These are phyloP conservation scores for Halcyon senegalensis DNA, from an alignment of 2,113 vertebrate genomes.

Conservation along the genomic window DNA sequence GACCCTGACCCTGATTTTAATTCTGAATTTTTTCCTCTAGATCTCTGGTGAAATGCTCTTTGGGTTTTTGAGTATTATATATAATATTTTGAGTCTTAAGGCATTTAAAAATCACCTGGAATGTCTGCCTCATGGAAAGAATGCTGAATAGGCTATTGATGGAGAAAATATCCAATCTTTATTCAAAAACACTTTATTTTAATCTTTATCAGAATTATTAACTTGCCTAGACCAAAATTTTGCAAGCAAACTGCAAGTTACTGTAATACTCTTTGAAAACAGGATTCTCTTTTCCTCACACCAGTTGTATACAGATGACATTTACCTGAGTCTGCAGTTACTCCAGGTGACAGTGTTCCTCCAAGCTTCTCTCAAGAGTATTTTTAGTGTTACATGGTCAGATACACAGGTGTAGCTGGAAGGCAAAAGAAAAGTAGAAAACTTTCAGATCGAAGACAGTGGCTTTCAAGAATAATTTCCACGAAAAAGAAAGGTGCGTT, in stretches of 20 bases:
- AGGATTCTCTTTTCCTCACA: background rate
- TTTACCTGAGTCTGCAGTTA: background rate
- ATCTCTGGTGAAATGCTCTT: background rate
- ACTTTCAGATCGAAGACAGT: background rate
- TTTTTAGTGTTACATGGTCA: background rate
- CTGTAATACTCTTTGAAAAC: background rate
- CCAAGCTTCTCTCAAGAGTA: background rate
- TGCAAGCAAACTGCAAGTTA: background rate
- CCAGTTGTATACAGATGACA: accelerated
- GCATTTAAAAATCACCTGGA: background rate
- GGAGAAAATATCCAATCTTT: background rate
- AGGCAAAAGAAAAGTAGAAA: background rate
- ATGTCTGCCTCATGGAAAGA: background rate
- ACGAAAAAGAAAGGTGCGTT: background rate
- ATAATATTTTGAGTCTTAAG: too few relatives aligned
- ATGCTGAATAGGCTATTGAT: background rate
- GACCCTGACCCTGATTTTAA: background rate
- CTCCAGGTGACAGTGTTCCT: background rate
- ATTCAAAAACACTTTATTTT: background rate
- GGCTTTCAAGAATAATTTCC: background rate
- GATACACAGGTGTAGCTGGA: background rate
- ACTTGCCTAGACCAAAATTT: background rate
- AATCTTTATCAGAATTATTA: background rate
- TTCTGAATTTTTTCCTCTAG: background rate
- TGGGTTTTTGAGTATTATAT: background rate